Conservation (phyloP, 2,797 vertebrate species). For the Lacerta bilineata region DNA sequence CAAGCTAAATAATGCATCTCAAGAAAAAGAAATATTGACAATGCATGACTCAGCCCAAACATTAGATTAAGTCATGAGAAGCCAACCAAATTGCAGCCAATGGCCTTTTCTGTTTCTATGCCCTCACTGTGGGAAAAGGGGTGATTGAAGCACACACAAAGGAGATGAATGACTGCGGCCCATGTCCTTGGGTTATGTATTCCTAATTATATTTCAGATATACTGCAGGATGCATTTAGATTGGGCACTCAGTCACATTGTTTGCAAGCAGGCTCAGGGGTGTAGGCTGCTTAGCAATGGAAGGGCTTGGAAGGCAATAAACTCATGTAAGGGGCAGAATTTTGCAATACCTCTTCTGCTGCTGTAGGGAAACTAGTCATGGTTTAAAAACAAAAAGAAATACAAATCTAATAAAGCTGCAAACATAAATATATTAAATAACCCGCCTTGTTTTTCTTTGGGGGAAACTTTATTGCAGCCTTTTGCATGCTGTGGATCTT, state of each 20-base stretch:
- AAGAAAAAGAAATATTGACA: constrained; percentile 14
- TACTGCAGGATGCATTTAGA: background rate
- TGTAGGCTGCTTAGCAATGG: too few relatives aligned
- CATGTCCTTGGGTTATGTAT: fast-evolving
- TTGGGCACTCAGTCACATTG: background rate
- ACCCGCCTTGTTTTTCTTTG: background rate
- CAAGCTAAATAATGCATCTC: constrained; percentile 15
- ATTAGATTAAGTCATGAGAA: constrained; percentile 37
- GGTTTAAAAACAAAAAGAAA: background rate
- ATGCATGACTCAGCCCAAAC: constrained; percentile 7
- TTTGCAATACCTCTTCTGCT: background rate
- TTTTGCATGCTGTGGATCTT: background rate
- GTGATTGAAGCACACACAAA: background rate
- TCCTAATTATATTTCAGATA: constrained; percentile 16
- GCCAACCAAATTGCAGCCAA: constrained; percentile 37
- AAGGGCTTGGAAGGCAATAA: background rate
- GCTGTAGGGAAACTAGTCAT: background rate
- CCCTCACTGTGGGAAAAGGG: background rate
- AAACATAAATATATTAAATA: background rate
- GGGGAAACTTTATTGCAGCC: background rate
- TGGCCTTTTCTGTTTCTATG: background rate
- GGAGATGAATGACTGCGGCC: background rate
- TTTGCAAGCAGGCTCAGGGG: background rate
- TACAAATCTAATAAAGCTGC: background rate
- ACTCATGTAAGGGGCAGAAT: background rate